Conservation (phyloP, 2,888 invertebrate species). For the Pristionchus entomophagus region DNA sequence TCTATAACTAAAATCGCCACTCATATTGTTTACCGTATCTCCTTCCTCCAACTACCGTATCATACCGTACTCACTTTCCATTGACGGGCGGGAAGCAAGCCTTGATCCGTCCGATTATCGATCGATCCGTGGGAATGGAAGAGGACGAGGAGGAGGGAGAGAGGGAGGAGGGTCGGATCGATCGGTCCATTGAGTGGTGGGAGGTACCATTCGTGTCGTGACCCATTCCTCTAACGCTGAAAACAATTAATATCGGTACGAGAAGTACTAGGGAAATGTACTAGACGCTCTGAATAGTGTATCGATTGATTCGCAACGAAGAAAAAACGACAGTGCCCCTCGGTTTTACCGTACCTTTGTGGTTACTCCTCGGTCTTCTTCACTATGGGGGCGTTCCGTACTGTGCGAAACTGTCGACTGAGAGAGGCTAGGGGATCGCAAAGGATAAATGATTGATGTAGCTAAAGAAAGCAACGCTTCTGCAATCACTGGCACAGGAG, state of each 20-base stretch:
- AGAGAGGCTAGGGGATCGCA: not conserved
- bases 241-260: not conserved
- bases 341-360: not conserved
- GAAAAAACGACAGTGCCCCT: not conserved
- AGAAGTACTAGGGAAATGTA: no score
- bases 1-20: no score
- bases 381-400: not conserved
- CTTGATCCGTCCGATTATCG: conserved; percentile 8
- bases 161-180: conserved; percentile 10
- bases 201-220: not conserved
- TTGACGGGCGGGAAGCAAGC: conserved; percentile 34
- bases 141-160: conserved; percentile 47
- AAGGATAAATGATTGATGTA: not conserved
- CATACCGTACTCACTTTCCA: conserved; percentile 31
- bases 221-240: not conserved
- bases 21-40: no score
- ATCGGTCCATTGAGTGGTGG: not conserved
- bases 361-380: conserved; percentile 20
- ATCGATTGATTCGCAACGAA: not conserved
- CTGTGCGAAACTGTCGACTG: conserved; percentile 25
- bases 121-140: conserved; percentile 30
- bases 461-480: no score
- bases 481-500: not conserved
- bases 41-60: no score
- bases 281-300: no score